Percentiles rank a stretch among this genome's conserved stretches.
Evolutionary conservation across 2,113 vertebrate genomes (phyloP).

Genomic region (Laticauda laticaudata): DNA sequence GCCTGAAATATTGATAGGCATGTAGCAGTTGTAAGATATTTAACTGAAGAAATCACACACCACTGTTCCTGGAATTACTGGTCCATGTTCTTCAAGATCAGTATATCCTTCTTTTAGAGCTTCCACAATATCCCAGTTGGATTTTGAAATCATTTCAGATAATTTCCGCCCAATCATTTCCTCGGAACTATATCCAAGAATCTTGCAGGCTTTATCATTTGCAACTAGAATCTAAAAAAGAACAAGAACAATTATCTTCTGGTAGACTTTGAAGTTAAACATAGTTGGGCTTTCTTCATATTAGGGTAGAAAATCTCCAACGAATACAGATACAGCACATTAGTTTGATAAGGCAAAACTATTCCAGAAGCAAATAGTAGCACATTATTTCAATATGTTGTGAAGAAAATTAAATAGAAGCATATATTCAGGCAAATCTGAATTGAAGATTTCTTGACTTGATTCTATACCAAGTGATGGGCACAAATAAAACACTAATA

Average conservation of each 20-base stretch:
- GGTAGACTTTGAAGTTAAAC: background rate
- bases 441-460: background rate
- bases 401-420: background rate
- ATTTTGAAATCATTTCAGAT: constrained; percentile 76
- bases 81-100: constrained; percentile 67
- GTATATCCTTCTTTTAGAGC: constrained; percentile 75
- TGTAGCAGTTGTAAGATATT: background rate
- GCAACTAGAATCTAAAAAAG: constrained; percentile 81
- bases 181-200: constrained; percentile 77
- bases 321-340: background rate
- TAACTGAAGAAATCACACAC: constrained; percentile 66
- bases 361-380: background rate
- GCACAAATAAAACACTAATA: background rate
- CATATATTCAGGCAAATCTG: background rate
- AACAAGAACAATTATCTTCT: background rate
- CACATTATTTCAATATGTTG: background rate
- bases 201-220: constrained; percentile 82
- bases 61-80: constrained; percentile 79
- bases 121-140: constrained; percentile 71
- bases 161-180: constrained; percentile 83
- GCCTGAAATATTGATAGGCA: background rate
- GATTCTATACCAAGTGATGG: background rate
- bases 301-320: background rate
- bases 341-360: background rate
- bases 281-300: background rate